These are phyloP conservation scores for Sardina pilchardus DNA, from an alignment of 2,113 vertebrate genomes.

Conservation along the genomic window DNA sequence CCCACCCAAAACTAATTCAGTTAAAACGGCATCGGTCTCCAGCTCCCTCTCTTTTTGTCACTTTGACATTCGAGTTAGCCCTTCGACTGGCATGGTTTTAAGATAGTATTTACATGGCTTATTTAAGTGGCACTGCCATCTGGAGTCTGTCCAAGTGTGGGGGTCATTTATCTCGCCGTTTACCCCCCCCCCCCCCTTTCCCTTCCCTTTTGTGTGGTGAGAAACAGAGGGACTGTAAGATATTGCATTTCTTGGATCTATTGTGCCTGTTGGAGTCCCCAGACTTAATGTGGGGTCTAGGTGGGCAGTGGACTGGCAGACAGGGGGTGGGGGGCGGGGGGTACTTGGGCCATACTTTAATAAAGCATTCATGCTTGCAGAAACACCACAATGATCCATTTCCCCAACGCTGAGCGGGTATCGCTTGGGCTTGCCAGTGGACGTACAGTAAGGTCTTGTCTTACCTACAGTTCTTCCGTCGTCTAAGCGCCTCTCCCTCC, in stretches of 20 bases:
- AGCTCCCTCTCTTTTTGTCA: not conserved
- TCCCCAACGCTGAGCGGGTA: constrained; percentile 64
- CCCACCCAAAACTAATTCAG: constrained; percentile 48
- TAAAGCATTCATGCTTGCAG: constrained; percentile 77
- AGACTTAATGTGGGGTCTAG: constrained; percentile 77
- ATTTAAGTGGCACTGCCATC: constrained; percentile 63
- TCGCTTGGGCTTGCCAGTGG: constrained; percentile 60
- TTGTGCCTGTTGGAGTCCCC: constrained; percentile 76
- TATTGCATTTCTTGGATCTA: constrained; percentile 72
- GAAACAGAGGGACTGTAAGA: constrained; percentile 57
- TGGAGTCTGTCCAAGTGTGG: constrained; percentile 65
- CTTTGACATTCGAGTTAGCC: constrained; percentile 50
- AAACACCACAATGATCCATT: constrained; percentile 65
- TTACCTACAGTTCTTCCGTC: constrained; percentile 59
- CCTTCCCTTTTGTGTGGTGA: constrained; percentile 61
- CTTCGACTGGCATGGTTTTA: constrained; percentile 54
- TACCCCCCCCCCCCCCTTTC: constrained; percentile 57
- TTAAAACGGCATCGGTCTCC: constrained; percentile 41
- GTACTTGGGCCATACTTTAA: constrained; percentile 73
- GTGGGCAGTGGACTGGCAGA: constrained; percentile 47
- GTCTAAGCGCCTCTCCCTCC: constrained; percentile 42
- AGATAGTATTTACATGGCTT: constrained; percentile 64
- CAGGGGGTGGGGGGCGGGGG: constrained; percentile 72
- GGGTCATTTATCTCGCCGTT: constrained; percentile 71
- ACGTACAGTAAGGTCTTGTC: constrained; percentile 62